Evolutionary conservation across 2,797 vertebrate genomes (phyloP).

Genomic region (Chelon auratus): DNA sequence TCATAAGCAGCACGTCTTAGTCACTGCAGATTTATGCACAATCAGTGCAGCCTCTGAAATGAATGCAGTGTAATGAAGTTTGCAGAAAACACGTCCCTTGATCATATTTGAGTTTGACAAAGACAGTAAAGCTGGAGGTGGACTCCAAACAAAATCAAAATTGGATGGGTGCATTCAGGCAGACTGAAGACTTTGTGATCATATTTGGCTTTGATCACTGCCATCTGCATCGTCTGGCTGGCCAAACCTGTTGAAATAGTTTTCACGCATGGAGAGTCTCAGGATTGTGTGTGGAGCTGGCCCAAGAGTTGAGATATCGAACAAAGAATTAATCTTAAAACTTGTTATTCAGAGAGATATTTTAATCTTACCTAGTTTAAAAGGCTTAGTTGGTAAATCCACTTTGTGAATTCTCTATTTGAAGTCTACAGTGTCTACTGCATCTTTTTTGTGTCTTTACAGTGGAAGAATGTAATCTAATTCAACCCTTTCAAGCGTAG

Average conservation of each 20-base stretch:
- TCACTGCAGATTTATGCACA: constrained; percentile 22
- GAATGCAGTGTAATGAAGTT: constrained; percentile 28
- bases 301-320: background rate
- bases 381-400: background rate
- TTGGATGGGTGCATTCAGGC: background rate
- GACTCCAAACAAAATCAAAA: constrained; percentile 29
- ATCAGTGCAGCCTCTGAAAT: constrained; percentile 28
- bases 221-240: constrained; percentile 27
- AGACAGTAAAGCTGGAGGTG: constrained; percentile 29
- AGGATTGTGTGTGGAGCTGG: constrained; percentile 26
- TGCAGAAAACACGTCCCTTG: constrained; percentile 31
- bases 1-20: constrained; percentile 16
- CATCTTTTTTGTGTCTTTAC: background rate
- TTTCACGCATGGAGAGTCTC: constrained; percentile 23
- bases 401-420: background rate
- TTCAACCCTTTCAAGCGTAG: constrained; percentile 10
- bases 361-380: background rate
- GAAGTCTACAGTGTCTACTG: background rate
- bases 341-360: background rate
- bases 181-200: constrained; percentile 32
- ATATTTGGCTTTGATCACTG: constrained; percentile 45
- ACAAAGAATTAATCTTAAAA: background rate
- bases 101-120: constrained; percentile 36
- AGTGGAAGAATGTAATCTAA: constrained; percentile 25
- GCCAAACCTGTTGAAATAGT: constrained; percentile 42